Evolutionary conservation across 2,797 vertebrate species (phyloP).

Genomic region (Cercopithecus hamlyni): DNA sequence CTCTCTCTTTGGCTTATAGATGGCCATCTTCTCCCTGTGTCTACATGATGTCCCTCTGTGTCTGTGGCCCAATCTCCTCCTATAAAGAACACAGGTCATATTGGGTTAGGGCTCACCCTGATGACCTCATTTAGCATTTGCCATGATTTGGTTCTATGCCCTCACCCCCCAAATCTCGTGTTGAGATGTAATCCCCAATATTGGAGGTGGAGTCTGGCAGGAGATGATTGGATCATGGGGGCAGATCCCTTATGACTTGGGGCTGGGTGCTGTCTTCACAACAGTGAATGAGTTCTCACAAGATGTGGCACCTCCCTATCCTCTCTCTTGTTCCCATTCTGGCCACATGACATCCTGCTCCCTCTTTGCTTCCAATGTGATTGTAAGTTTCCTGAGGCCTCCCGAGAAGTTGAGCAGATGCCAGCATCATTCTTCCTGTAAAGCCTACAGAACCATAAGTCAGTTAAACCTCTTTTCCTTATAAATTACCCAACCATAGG

Average conservation of each 20-base stretch:
- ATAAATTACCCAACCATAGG: background rate
- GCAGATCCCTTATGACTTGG: background rate
- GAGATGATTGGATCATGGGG: background rate
- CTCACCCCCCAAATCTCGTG: background rate
- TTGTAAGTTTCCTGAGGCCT: background rate
- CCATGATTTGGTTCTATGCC: background rate
- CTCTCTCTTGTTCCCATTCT: background rate
- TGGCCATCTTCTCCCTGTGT: background rate
- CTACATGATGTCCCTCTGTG: background rate
- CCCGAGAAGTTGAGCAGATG: background rate
- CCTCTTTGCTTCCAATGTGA: background rate
- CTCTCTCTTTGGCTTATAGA: background rate
- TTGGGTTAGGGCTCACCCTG: background rate
- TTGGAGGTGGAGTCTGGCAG: background rate
- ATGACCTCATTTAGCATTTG: background rate
- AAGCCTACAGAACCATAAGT: background rate
- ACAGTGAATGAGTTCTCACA: background rate
- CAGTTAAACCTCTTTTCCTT: background rate
- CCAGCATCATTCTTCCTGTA: background rate
- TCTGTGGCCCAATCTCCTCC: background rate
- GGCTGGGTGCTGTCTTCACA: background rate
- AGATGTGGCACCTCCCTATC: background rate
- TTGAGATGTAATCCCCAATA: background rate
- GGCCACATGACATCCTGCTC: background rate
- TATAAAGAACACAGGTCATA: background rate